A percentile compares a stretch with the other conserved stretches of the same genome.
These are phyloP conservation scores for Eledona agricola DNA, from an alignment of 2,888 invertebrate species.

Conservation along the genomic window DNA sequence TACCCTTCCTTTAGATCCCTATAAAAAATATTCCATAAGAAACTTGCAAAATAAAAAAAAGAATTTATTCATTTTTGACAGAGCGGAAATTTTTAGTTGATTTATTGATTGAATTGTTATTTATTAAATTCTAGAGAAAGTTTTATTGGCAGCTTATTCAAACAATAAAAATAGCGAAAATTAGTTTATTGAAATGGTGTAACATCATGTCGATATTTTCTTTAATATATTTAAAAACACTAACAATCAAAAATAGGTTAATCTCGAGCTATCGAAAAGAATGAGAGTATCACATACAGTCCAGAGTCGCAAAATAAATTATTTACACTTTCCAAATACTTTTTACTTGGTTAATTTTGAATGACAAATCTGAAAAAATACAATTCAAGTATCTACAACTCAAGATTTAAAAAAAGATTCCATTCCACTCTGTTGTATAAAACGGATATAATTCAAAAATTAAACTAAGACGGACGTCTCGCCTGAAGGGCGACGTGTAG, in stretches of 20 bases:
- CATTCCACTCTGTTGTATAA: conserved; percentile 15
- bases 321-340: conserved; percentile 16
- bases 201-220: conserved; percentile 32
- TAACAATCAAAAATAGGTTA: conserved; percentile 51
- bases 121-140: conserved; percentile 3
- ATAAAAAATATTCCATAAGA: too few relatives aligned
- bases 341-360: conserved; percentile 10
- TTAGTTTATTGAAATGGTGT: conserved; percentile 38
- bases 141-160: conserved; percentile 8
- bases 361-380: conserved; percentile 20
- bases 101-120: neutral
- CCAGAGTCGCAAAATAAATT: conserved; percentile 44
- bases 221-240: conserved; percentile 48
- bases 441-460: conserved; percentile 23
- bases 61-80: too few relatives aligned
- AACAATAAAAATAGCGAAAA: conserved; percentile 33
- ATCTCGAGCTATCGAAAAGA: conserved; percentile 44
- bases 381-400: conserved; percentile 28
- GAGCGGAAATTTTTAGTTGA: conserved; percentile 9
- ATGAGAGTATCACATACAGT: conserved; percentile 57
- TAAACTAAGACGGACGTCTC: conserved; percentile 44
- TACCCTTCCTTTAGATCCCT: neutral
- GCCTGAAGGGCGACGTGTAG: conserved; percentile 75
- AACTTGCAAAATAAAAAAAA: too few relatives aligned
- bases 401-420: conserved; percentile 24